Percentiles rank a stretch among this genome's conserved stretches.
Conservation (phyloP, 2,797 vertebrate species). For the Sebastes taczanowskii region DNA sequence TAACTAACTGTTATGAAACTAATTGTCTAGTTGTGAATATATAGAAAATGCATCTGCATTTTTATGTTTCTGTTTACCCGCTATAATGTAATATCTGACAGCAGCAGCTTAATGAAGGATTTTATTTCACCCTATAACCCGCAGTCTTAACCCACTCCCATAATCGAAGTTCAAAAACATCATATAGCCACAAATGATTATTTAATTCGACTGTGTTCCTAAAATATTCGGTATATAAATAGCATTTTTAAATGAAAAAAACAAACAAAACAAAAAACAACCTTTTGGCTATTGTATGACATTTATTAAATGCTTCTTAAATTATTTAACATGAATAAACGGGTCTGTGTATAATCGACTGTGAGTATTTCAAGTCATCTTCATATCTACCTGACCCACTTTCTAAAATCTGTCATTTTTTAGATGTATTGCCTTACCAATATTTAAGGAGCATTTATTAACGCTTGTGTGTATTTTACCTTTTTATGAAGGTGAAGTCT, state of each 20-base stretch:
- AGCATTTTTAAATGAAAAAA: neutral
- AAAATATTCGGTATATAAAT: neutral
- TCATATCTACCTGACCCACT: neutral
- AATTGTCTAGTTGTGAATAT: neutral
- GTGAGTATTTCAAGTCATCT: neutral
- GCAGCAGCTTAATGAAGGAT: neutral
- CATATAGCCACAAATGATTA: fast-evolving
- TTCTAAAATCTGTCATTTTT: neutral
- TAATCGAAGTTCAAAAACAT: neutral
- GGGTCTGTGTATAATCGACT: neutral
- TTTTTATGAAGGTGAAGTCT: neutral
- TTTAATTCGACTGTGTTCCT: neutral
- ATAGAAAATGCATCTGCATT: neutral
- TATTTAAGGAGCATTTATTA: neutral
- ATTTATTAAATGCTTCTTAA: neutral
- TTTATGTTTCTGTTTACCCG: neutral
- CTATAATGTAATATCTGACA: neutral
- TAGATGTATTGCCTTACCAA: too few species aligned
- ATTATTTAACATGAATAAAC: too few species aligned
- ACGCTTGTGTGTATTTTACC: neutral
- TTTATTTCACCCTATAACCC: neutral
- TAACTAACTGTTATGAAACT: neutral
- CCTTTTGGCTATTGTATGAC: neutral
- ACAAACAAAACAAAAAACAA: neutral
- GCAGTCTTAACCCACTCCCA: neutral